phyloP scores from a whole-genome alignment of 2,797 vertebrate genomes.

The Spondyliosoma cantharus region DNA sequence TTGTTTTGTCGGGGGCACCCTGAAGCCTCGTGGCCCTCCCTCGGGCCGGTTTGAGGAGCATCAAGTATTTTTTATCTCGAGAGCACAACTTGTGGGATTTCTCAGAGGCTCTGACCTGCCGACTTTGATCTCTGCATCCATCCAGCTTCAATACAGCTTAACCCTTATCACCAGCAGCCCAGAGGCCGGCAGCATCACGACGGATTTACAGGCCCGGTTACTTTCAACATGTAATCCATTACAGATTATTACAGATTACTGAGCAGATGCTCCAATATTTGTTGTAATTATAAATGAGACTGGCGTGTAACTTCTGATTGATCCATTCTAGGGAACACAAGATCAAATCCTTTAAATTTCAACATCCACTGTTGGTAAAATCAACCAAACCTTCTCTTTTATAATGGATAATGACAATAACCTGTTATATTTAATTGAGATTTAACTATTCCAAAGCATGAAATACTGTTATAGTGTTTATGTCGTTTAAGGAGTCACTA shows the following conservation, averaged over 20 bases:
- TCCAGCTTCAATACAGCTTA: slow-evolving; percentile 93
- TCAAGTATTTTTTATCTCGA: slow-evolving; percentile 55
- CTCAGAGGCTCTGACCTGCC: slow-evolving; percentile 77
- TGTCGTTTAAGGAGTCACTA: too few species aligned
- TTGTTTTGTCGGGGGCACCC: slow-evolving; percentile 19
- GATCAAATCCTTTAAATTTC: background rate
- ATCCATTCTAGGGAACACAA: background rate
- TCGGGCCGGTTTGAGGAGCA: slow-evolving; percentile 21
- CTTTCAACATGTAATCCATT: slow-evolving; percentile 74
- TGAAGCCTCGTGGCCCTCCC: slow-evolving; percentile 54
- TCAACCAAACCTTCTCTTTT: too few species aligned
- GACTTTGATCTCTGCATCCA: slow-evolving; percentile 93
- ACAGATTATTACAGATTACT: slow-evolving; percentile 64
- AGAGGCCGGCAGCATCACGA: slow-evolving; percentile 77
- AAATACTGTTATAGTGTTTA: background rate
- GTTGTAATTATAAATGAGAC: slow-evolving; percentile 8
- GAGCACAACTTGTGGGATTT: slow-evolving; percentile 82
- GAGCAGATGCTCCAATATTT: slow-evolving; percentile 36
- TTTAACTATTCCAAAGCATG: background rate
- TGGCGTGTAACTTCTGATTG: background rate
- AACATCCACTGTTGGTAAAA: background rate
- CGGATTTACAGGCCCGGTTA: slow-evolving; percentile 50
- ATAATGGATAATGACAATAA: background rate
- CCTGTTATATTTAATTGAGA: background rate
- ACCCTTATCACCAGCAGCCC: slow-evolving; percentile 91